Evolutionary conservation across 2,888 invertebrate genomes (phyloP), one percentile per base, ranked within the genome.

Genomic region (Mechanitis mazaeus): DNA sequence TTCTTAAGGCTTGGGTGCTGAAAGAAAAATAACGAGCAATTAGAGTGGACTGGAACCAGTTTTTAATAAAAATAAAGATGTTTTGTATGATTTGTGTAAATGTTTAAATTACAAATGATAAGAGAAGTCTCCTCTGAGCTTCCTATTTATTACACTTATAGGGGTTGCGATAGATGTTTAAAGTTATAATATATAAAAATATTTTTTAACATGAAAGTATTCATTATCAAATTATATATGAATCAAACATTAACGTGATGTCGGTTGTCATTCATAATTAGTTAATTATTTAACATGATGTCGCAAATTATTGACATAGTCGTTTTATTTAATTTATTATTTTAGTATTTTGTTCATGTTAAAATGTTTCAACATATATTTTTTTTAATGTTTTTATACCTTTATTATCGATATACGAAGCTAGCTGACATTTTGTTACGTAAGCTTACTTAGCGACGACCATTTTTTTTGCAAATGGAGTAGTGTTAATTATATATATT

Each of bases 11-110:
- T 78, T 82, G 76, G 84, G 83, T 81, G 85, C 78, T 83, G 79
- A 85, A 85, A 84, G 83, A 87, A 87, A 85, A 80, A 84, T 85
- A 87, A 87, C 84, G 84, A 84, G 83, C 86, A 85, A 87, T 87
- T 84, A 84, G 77, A 76, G 67, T 70, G 73, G 46, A 53, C 59
- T 69, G n/a, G 54, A 54, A 31, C 31, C 28, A 33, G 53, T 54
- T 58, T 38, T 42, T 12, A 31, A 31, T 1, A 20, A 47, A 12
- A 33, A 42, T 45, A 54, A 33, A 42, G 0, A 7, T 3, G 9
- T 3, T 42, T 42, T 35, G 35, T 35, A 35, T 35, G 35, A 20
- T 20, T 20, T 20, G 20, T 20, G 20, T 20, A 20, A 20, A 20
- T 20, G 20, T 20, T 20, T 20, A 20, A 20, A 20, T 20, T 20